phyloP scores from a whole-genome alignment of 2,888 invertebrate genomes.

The Synanthedon vespiformis region DNA sequence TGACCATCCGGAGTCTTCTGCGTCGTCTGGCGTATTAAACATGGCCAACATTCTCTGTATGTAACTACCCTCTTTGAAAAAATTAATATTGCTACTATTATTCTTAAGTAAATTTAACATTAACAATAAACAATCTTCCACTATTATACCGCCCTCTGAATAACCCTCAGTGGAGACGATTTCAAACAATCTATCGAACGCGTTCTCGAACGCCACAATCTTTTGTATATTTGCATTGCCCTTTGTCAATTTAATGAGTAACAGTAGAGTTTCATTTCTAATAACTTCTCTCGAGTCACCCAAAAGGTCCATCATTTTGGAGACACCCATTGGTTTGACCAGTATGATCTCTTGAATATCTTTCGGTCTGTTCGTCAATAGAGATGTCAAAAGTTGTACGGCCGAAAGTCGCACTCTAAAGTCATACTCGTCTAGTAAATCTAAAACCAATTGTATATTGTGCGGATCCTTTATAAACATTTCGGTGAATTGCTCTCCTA shows the following conservation, averaged over 20 bases:
- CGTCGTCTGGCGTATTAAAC: constrained; percentile 81
- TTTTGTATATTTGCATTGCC: constrained; percentile 98
- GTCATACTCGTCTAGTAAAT: constrained; percentile 93
- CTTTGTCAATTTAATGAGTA: constrained; percentile 91
- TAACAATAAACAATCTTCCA: constrained; percentile 95
- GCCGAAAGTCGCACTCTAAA: constrained; percentile 93
- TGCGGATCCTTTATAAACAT: constrained; percentile 94
- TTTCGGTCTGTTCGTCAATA: constrained; percentile 86
- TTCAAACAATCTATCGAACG: constrained; percentile 94
- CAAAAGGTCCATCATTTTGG: constrained; percentile 96
- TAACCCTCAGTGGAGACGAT: constrained; percentile 93
- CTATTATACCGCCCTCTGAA: constrained; percentile 96
- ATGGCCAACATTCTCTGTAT: constrained; percentile 91
- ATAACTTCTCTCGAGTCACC: constrained; percentile 95
- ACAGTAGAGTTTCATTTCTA: constrained; percentile 91
- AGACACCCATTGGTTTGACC: constrained; percentile 96
- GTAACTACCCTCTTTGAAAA: constrained; percentile 98
- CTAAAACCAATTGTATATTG: constrained; percentile 84
- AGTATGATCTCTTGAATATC: constrained; percentile 90
- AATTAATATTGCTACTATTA: constrained; percentile 97
- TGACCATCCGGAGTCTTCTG: constrained; percentile 85
- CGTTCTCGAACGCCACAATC: constrained; percentile 99
- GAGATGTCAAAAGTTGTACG: constrained; percentile 87
- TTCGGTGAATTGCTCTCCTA: constrained; percentile 95
- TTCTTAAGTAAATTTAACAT: constrained; percentile 94